Conservation (phyloP, 2,113 vertebrate genomes). For the Perca schrenkii region DNA sequence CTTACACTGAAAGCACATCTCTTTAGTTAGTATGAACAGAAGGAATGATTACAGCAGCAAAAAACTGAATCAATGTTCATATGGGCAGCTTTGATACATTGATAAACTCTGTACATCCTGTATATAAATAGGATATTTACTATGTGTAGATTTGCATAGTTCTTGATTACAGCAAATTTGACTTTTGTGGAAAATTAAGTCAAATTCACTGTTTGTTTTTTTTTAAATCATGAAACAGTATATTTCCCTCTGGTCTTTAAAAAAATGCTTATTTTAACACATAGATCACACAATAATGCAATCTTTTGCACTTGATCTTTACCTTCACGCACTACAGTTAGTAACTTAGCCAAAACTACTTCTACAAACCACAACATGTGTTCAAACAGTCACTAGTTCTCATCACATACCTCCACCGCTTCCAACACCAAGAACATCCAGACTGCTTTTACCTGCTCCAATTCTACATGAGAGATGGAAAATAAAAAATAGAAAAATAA, state of each 20-base stretch:
- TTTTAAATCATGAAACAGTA: neutral
- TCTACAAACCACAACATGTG: neutral
- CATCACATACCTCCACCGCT: slow-evolving; percentile 88
- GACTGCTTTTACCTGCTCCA: slow-evolving; percentile 81
- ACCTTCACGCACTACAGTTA: neutral
- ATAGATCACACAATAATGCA: neutral
- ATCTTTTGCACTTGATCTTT: neutral
- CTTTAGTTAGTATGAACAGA: too few species aligned
- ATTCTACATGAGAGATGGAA: slow-evolving; percentile 76
- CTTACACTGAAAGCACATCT: too few species aligned
- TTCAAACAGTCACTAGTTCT: neutral
- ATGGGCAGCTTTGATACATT: neutral
- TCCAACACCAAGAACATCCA: slow-evolving; percentile 89
- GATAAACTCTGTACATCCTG: neutral
- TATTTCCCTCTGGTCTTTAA: neutral
- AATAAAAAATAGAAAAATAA: neutral
- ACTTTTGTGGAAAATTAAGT: neutral
- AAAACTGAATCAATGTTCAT: too few species aligned
- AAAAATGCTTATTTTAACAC: neutral
- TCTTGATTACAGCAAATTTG: neutral
- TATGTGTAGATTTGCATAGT: neutral
- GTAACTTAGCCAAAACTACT: neutral
- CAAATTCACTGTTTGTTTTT: neutral
- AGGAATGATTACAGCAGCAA: too few species aligned
- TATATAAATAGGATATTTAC: neutral